A percentile compares a stretch with the other conserved stretches of the same genome.
These are phyloP conservation scores for Perccottus glenii DNA, from an alignment of 2,113 vertebrate species.

Conservation along the genomic window DNA sequence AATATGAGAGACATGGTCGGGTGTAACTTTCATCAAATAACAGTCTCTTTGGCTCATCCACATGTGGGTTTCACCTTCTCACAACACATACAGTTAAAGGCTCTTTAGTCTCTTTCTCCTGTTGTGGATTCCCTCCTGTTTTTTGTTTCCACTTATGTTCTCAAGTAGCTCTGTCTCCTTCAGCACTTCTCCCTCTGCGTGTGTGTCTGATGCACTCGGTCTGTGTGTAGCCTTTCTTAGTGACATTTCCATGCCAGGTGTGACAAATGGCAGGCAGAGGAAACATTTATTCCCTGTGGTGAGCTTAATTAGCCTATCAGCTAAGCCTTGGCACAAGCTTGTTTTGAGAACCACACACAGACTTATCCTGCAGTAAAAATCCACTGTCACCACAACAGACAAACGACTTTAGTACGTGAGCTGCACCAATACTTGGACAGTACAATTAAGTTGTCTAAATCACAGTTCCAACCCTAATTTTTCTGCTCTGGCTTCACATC, in stretches of 20 bases:
- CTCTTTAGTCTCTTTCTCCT: slow-evolving; percentile 33
- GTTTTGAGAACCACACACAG: slow-evolving; percentile 66
- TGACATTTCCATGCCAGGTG: slow-evolving; percentile 80
- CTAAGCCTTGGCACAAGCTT: slow-evolving; percentile 76
- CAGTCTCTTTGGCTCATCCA: too few relatives aligned
- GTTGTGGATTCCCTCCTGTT: slow-evolving; percentile 10
- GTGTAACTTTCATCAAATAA: too few relatives aligned
- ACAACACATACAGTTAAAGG: too few relatives aligned
- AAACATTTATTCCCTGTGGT: slow-evolving; percentile 80
- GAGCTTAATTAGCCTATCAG: slow-evolving; percentile 83
- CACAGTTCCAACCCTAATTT: slow-evolving; percentile 48
- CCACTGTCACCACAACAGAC: slow-evolving; percentile 38
- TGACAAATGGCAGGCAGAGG: slow-evolving; percentile 80
- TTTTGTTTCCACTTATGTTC: slow-evolving; percentile 32
- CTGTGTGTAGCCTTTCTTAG: slow-evolving; percentile 44
- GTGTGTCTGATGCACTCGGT: slow-evolving; percentile 3
- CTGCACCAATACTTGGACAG: slow-evolving; percentile 57
- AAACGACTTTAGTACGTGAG: slow-evolving; percentile 48
- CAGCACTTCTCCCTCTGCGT: slow-evolving; percentile 46
- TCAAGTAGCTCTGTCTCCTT: slow-evolving; percentile 47
- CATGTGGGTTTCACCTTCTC: too few relatives aligned
- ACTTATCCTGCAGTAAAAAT: slow-evolving; percentile 45
- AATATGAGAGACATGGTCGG: too few relatives aligned
- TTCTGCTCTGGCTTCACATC: slow-evolving; percentile 44
- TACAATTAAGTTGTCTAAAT: slow-evolving; percentile 63